Evolutionary conservation across 2,797 vertebrate genomes (phyloP).

Genomic region (Enteromius treurensis): DNA sequence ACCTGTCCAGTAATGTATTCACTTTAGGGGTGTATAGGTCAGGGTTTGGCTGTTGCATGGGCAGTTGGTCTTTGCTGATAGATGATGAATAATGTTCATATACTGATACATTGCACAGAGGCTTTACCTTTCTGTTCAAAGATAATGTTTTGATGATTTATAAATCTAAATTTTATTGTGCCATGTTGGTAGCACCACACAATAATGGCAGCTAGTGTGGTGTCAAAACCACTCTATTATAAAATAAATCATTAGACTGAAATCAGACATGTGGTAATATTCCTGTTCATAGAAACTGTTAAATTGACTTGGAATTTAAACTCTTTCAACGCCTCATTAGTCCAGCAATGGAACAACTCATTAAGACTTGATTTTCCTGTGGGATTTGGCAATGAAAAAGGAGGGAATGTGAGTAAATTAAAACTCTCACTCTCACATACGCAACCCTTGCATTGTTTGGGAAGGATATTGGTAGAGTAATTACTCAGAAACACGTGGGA

Average conservation of each 20-base stretch:
- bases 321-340: slow-evolving; percentile 39
- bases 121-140: neutral
- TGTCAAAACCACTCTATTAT: slow-evolving; percentile 4
- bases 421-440: slow-evolving; percentile 17
- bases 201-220: neutral
- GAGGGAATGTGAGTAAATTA: slow-evolving; percentile 6
- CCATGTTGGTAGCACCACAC: neutral
- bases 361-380: slow-evolving; percentile 30
- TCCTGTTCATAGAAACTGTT: slow-evolving; percentile 38
- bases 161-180: neutral
- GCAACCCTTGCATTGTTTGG: neutral
- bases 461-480: slow-evolving; percentile 12
- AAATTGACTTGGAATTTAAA: slow-evolving; percentile 33
- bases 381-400: slow-evolving; percentile 27
- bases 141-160: neutral
- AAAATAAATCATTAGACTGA: slow-evolving; percentile 25
- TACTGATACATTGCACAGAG: neutral
- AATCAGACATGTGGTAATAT: slow-evolving; percentile 39
- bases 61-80: neutral
- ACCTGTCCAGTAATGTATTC: neutral
- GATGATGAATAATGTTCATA: neutral
- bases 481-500: neutral
- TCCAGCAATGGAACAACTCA: slow-evolving; percentile 32
- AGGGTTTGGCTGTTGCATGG: neutral
- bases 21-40: neutral